Percentiles rank a stretch among this genome's conserved stretches.
phyloP scores from a whole-genome alignment of 2,797 vertebrate species.

The Macrochelys suwanniensis region DNA sequence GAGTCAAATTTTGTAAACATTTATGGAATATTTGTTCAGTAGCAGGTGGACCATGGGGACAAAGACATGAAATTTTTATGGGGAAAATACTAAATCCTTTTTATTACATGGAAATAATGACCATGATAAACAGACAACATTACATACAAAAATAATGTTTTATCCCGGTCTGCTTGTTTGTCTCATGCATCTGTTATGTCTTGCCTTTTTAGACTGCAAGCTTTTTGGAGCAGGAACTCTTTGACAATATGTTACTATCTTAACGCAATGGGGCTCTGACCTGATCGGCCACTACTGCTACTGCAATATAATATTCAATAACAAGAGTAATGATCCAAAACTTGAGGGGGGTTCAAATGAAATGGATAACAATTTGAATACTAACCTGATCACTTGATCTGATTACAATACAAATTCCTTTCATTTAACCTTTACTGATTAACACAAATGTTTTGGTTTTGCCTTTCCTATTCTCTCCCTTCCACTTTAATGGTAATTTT shows the following conservation, averaged over 20 bases:
- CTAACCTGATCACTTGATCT: not conserved
- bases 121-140: not conserved
- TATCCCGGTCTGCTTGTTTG: not conserved
- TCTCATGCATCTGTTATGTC: not conserved
- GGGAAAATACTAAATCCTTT: not conserved
- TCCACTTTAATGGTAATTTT: not conserved
- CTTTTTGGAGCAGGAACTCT: not conserved
- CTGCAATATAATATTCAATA: not conserved
- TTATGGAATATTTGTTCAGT: not conserved
- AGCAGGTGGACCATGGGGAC: not conserved
- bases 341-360: not conserved
- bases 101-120: not conserved
- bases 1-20: not conserved
- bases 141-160: not conserved
- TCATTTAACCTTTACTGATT: not conserved
- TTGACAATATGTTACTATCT: not conserved
- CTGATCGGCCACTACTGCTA: not conserved
- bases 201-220: not conserved
- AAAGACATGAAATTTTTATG: not conserved
- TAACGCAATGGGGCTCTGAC: not conserved
- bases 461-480: not conserved
- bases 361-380: not conserved
- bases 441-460: not conserved
- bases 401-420: not conserved
- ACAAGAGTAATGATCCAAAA: not conserved